Evolutionary conservation across 2,888 invertebrate species (phyloP), one percentile per base, ranked within the genome.

Genomic region (Melikaiella ostensackeni): DNA sequence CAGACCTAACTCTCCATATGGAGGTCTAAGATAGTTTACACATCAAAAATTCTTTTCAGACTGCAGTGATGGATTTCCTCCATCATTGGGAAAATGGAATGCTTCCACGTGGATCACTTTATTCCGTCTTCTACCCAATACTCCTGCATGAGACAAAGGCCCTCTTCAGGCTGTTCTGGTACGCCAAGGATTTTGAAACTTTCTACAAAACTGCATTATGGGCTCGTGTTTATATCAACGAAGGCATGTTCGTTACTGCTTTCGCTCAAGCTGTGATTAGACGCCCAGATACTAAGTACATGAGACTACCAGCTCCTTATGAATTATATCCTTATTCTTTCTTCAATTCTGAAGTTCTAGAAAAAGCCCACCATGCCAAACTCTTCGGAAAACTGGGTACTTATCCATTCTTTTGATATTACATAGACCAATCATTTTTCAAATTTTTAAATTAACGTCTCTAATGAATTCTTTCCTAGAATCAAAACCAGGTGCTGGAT

Each of bases 241-340:
- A 92, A 78, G 90, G 88, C 2, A 91, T 94, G 84, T 95, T 94
- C 90, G 86, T 93, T 7, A 94, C 94, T 86, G 92, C 94, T 5
- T 92, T 94, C 87, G 94, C 94, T 85, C 92, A 94, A 24, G 95
- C 95, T 42, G 90, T 94, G 8, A 87, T 94, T 38, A 94, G 94
- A 84, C 94, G 95, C 78, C 87, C 92, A 0, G 95, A 95, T 82
- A 93, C 93, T 70, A 89, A 92, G 64, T 94, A 93, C 76, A 89
- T 95, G 21, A 93, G 94, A 33, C 88, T 95, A 46, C 96, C 96
- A 3, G 93, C 95, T 0, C 93, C 94, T 11, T 96, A 95, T 84
- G 96, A 96, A 92, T 91, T 95, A 70, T 93, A 93, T 84, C 96
- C 96, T 0, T 93, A 94, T 88, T 92, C 93, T 81, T 96, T 94